Evolutionary conservation across 2,113 vertebrate species (phyloP).

Genomic region (Trogon surrucura): DNA sequence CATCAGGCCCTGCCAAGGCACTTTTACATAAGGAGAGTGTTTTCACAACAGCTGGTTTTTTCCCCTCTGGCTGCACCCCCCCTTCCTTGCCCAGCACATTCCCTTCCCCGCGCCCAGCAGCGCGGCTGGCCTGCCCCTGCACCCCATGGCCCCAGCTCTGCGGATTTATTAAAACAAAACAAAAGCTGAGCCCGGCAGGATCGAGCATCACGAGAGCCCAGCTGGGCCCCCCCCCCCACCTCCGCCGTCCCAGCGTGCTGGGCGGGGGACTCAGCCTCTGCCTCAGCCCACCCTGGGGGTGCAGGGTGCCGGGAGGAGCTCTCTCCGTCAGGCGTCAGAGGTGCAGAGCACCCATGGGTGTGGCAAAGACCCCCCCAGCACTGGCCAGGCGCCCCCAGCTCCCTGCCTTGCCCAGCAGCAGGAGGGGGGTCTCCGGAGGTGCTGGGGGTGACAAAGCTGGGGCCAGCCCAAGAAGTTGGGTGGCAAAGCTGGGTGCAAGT

Average conservation of each 20-base stretch:
- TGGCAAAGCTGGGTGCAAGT: background rate
- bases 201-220: background rate
- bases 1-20: background rate
- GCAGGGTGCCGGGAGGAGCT: background rate
- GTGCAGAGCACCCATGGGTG: background rate
- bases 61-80: background rate
- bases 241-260: fast-evolving
- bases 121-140: background rate
- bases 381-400: fast-evolving
- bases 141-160: background rate
- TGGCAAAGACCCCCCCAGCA: too few relatives aligned
- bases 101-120: background rate
- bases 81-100: background rate
- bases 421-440: background rate
- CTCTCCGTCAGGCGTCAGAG: background rate
- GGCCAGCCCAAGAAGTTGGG: background rate
- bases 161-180: slow-evolving; percentile 30
- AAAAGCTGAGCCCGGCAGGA: slow-evolving; percentile 24
- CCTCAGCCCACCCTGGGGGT: background rate
- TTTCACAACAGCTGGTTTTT: slow-evolving; percentile 10
- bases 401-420: background rate
- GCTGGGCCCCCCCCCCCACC: background rate
- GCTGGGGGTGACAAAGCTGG: background rate
- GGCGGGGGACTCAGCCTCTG: background rate
- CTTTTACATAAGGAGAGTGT: background rate